phyloP scores from a whole-genome alignment of 1,140 invertebrate genomes.

The Scaptodrosophila lebanonensis region DNA sequence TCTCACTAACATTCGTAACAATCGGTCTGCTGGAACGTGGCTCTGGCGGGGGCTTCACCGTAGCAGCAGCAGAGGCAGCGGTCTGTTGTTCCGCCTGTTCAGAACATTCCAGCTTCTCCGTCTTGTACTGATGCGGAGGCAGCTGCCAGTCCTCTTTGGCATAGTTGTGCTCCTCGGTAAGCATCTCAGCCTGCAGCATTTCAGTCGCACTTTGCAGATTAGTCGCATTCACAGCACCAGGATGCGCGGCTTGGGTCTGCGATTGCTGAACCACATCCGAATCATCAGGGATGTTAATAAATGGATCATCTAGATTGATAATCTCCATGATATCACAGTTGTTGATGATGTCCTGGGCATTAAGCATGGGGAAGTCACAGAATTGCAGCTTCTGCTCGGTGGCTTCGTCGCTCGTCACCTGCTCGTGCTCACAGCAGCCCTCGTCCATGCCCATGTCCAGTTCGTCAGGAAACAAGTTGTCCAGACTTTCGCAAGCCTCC shows the following conservation, averaged over 20 bases:
- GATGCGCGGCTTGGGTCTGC: slow-evolving; percentile 1
- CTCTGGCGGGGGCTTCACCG: neutral
- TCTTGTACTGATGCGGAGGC: slow-evolving; percentile 57
- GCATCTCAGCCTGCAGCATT: slow-evolving; percentile 54
- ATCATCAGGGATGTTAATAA: slow-evolving; percentile 71
- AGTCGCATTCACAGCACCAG: neutral
- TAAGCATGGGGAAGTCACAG: slow-evolving; percentile 68
- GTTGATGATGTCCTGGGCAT: slow-evolving; percentile 71
- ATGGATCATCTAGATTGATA: slow-evolving; percentile 71
- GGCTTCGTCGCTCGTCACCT: slow-evolving; percentile 22
- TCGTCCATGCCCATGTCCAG: slow-evolving; percentile 65
- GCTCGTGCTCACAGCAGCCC: slow-evolving; percentile 44
- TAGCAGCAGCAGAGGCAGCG: neutral
- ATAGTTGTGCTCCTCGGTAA: slow-evolving; percentile 72
- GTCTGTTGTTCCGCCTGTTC: neutral
- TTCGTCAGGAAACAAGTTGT: slow-evolving; percentile 65
- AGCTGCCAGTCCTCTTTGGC: slow-evolving; percentile 65
- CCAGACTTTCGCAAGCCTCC: slow-evolving; percentile 60
- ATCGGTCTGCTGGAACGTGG: slow-evolving; percentile 64
- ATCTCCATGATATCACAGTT: slow-evolving; percentile 77
- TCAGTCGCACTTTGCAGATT: slow-evolving; percentile 35
- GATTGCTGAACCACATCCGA: slow-evolving; percentile 39
- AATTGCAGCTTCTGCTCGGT: slow-evolving; percentile 71
- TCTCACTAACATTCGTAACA: slow-evolving; percentile 69
- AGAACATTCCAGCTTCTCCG: slow-evolving; percentile 38